Percentiles rank a stretch among this genome's conserved stretches.
Conservation (phyloP, 2,113 vertebrate species). For the Protomyctophum bolini region DNA sequence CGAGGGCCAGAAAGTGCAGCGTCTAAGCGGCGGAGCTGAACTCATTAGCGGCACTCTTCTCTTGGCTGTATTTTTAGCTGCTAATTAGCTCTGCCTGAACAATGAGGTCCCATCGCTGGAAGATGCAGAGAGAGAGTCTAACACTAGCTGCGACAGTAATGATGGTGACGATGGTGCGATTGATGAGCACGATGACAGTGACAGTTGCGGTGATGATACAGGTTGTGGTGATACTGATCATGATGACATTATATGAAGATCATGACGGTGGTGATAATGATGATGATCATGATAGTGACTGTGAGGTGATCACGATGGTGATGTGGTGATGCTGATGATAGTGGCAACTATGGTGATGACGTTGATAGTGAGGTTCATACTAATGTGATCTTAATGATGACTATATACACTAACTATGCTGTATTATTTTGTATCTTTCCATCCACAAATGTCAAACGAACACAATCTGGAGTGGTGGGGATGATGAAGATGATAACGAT, state of each 20-base stretch:
- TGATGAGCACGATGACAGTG: background rate
- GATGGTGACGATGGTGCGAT: background rate
- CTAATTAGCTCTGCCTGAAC: constrained; percentile 56
- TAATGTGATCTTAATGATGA: background rate
- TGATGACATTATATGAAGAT: background rate
- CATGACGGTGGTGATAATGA: background rate
- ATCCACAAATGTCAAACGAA: too few species aligned
- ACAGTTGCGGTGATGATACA: background rate
- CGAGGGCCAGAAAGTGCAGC: constrained; percentile 52
- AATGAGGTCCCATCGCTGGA: constrained; percentile 49
- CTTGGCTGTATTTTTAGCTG: constrained; percentile 59
- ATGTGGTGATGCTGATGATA: background rate
- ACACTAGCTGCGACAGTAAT: constrained; percentile 8
- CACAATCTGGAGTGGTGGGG: too few species aligned
- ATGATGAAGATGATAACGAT: too few species aligned
- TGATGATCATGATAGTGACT: background rate
- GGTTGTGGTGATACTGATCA: constrained; percentile 12
- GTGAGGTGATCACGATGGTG: background rate
- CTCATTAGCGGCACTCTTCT: constrained; percentile 59
- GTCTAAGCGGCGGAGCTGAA: constrained; percentile 55
- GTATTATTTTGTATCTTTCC: too few species aligned
- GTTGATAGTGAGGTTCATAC: background rate
- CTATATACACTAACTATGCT: too few species aligned
- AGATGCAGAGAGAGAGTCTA: constrained; percentile 22
- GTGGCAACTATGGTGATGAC: background rate